phyloP scores from a whole-genome alignment of 2,888 invertebrate species.

The Ditula angustiorana region DNA sequence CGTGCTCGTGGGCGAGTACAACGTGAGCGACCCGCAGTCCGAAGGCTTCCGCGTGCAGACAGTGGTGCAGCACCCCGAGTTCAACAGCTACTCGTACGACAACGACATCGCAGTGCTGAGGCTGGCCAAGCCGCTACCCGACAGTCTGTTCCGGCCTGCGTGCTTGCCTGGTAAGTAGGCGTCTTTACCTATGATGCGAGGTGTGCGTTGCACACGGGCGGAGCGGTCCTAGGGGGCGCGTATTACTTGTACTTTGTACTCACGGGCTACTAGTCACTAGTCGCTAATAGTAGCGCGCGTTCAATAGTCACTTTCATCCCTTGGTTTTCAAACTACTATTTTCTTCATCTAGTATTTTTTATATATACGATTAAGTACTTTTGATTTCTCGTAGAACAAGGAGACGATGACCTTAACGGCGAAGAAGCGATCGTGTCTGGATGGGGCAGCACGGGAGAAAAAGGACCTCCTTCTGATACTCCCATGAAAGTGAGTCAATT shows the following conservation, averaged over 20 bases:
- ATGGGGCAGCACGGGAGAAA: slow-evolving; percentile 90
- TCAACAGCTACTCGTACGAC: slow-evolving; percentile 89
- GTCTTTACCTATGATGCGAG: too few species aligned
- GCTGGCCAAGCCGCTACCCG: slow-evolving; percentile 87
- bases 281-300: too few species aligned
- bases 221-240: too few species aligned
- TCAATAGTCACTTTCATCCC: too few species aligned
- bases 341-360: too few species aligned
- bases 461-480: slow-evolving; percentile 87
- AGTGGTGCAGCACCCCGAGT: slow-evolving; percentile 87
- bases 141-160: slow-evolving; percentile 88
- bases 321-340: too few species aligned
- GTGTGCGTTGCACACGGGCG: too few species aligned
- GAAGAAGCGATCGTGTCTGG: slow-evolving; percentile 89
- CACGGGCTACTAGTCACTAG: too few species aligned
- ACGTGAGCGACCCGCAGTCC: slow-evolving; percentile 75
- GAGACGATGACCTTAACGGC: slow-evolving; percentile 76
- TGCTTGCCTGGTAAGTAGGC: slow-evolving; percentile 86
- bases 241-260: too few species aligned
- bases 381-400: slow-evolving; percentile 49
- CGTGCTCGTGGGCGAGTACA: slow-evolving; percentile 85
- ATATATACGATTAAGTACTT: too few species aligned
- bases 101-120: slow-evolving; percentile 92
- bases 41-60: slow-evolving; percentile 78
- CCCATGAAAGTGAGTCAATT: slow-evolving; percentile 87